These are phyloP conservation scores for Melanargia galathea DNA, from an alignment of 2,888 invertebrate species.

Conservation along the genomic window DNA sequence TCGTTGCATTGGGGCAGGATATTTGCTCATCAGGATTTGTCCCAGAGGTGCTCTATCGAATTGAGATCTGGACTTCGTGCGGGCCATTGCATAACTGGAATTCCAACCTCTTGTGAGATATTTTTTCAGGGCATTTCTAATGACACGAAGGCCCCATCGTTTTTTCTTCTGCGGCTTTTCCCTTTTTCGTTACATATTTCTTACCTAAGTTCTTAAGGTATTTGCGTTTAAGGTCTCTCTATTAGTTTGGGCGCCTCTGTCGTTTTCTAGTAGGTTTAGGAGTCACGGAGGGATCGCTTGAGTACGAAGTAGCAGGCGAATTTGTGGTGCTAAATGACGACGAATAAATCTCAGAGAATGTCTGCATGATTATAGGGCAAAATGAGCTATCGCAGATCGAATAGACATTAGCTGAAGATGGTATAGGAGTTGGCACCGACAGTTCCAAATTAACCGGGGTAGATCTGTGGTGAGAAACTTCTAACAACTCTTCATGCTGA, in stretches of 20 bases:
- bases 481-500: slow-evolving; percentile 4
- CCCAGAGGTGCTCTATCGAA: no score
- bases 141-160: background rate
- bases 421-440: no score
- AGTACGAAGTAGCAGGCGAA: no score
- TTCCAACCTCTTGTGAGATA: no score
- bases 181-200: slow-evolving; percentile 4
- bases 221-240: slow-evolving; percentile 38
- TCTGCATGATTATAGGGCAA: slow-evolving; percentile 19
- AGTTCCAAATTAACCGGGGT: background rate
- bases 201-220: slow-evolving; percentile 35
- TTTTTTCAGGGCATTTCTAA: slow-evolving; percentile 2
- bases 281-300: slow-evolving; percentile 2
- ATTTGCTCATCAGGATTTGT: no score
- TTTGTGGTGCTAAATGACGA: no score
- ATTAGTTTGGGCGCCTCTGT: slow-evolving; percentile 31
- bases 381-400: slow-evolving; percentile 10
- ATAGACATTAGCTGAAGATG: slow-evolving; percentile 1
- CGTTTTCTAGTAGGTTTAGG: slow-evolving; percentile 11
- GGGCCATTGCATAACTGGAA: no score
- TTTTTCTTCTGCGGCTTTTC: no score
- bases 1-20: no score
- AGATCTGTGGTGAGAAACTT: slow-evolving; percentile 1
- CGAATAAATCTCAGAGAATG: slow-evolving; percentile 12
- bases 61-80: no score